These are phyloP conservation scores for Tenebrosternarchus preto DNA, from an alignment of 2,113 vertebrate genomes.

Conservation along the genomic window DNA sequence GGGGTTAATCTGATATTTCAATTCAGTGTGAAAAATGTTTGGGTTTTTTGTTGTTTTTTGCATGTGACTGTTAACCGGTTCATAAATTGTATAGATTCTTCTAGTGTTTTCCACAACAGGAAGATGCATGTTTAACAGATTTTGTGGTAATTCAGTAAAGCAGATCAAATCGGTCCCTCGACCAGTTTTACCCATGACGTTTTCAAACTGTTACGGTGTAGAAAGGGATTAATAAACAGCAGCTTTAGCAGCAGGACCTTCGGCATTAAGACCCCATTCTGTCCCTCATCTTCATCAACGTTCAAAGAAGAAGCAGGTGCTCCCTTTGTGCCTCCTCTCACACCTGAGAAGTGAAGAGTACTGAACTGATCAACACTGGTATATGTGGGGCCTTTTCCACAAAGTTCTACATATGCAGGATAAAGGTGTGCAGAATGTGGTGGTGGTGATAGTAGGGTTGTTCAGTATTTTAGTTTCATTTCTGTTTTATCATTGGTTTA, in stretches of 20 bases:
- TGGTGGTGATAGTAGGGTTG: neutral
- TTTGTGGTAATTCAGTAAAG: constrained; percentile 52
- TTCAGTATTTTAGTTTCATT: neutral
- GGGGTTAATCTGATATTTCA: no score
- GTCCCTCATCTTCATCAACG: constrained; percentile 56
- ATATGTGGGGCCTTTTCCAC: neutral
- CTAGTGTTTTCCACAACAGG: neutral
- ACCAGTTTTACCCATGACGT: constrained; percentile 39
- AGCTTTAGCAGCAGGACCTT: constrained; percentile 55
- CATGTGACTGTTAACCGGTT: no score
- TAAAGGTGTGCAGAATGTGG: neutral
- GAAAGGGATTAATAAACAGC: constrained; percentile 64
- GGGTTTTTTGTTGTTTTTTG: neutral
- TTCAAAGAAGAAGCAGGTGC: constrained; percentile 54
- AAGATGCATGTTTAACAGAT: neutral
- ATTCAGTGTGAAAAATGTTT: neutral
- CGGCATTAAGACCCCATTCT: constrained; percentile 55
- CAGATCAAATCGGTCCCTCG: constrained; percentile 51
- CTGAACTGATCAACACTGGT: neutral
- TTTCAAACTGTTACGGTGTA: constrained; percentile 56
- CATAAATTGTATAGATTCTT: neutral
- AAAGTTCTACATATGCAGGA: no score
- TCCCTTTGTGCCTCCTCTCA: constrained; percentile 38
- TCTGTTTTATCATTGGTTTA: neutral
- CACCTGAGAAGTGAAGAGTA: neutral